A percentile compares a stretch with the other conserved stretches of the same genome.
phyloP scores from a whole-genome alignment of 1,140 invertebrate genomes.

The Cyrtorhinus lividipennis region DNA sequence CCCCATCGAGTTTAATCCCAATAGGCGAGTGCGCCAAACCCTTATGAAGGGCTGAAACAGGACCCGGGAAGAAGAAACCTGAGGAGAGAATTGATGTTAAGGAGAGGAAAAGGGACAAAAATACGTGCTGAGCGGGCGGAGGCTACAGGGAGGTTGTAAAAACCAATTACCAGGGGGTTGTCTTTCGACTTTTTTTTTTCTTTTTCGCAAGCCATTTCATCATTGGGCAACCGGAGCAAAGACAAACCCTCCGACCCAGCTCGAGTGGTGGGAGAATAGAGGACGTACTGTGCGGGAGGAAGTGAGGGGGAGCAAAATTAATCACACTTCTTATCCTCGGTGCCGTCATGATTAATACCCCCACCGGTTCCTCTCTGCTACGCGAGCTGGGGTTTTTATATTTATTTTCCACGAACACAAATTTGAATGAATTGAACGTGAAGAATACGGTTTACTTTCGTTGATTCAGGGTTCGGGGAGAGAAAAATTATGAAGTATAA shows the following conservation, averaged over 20 bases:
- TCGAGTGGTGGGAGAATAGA: background rate
- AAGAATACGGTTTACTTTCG: too few species aligned
- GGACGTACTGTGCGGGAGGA: background rate
- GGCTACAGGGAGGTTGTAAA: background rate
- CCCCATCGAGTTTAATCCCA: background rate
- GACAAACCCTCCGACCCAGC: slow-evolving; percentile 12
- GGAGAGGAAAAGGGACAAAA: background rate
- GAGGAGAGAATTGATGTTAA: slow-evolving; percentile 1
- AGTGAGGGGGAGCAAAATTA: slow-evolving; percentile 10
- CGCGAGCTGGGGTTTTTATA: too few species aligned
- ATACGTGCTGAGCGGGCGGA: background rate
- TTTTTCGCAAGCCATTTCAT: slow-evolving; percentile 21
- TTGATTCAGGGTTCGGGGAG: too few species aligned
- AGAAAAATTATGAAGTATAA: too few species aligned
- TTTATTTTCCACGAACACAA: too few species aligned
- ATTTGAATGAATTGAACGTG: too few species aligned
- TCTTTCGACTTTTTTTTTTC: background rate
- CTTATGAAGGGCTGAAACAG: slow-evolving; percentile 4
- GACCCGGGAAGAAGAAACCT: background rate
- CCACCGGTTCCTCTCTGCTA: background rate
- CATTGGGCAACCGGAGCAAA: slow-evolving; percentile 16
- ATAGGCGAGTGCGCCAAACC: background rate
- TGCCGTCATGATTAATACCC: slow-evolving; percentile 16
- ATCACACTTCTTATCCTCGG: slow-evolving; percentile 18
- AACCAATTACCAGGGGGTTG: slow-evolving; percentile 16